Evolutionary conservation across 2,888 invertebrate genomes (phyloP), one percentile per base, ranked within the genome.

Genomic region (Leptodirus hochenwartii): DNA sequence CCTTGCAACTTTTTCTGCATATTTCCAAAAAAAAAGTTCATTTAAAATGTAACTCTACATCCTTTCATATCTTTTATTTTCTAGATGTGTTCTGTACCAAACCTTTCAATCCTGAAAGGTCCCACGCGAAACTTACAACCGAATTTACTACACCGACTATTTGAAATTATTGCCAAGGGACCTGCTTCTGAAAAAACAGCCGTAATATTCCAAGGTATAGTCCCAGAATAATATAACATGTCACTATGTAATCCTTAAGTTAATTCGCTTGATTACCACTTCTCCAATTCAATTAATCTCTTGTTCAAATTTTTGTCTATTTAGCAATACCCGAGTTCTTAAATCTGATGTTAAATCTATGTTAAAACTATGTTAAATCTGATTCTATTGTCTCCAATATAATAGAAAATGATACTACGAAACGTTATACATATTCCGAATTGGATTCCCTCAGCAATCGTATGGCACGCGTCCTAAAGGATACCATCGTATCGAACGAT

Each of bases 81-180:
- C 10, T 6, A 33, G 8, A 82, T 82, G 81, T 80, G 80, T 30
- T 74, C 78, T 3, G 55, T 81, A 43, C 78, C 76, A 31, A 69
- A 76, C 43, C 57, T 75, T 35, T 80, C 81, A 1, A 65, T 80
- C 38, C 56, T 77, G 27, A 68, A 66, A 44, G 75, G 76, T 2
- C 56, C 61, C 4, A 61, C 68, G 15, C 55, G 61, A 26, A 49
- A 55, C 2, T 56, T 65, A 10, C 58, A 61, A 4, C 50, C 62
- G 1, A 59, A 63, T 2, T 61, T 64, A 1, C 49, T 77, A 22
- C 60, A 72, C 34, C 53, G 55, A 39, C 51, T 70, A 32, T 65
- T 70, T 37, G 64, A 63, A 43, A 57, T 64, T 22, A 62, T 69
- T 29, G 61, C 73, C n/a, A 43, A 52, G 8, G 52, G 48, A 3